These are phyloP conservation scores for Drosophila seguyi DNA, from an alignment of 1,140 invertebrate genomes.

Conservation along the genomic window DNA sequence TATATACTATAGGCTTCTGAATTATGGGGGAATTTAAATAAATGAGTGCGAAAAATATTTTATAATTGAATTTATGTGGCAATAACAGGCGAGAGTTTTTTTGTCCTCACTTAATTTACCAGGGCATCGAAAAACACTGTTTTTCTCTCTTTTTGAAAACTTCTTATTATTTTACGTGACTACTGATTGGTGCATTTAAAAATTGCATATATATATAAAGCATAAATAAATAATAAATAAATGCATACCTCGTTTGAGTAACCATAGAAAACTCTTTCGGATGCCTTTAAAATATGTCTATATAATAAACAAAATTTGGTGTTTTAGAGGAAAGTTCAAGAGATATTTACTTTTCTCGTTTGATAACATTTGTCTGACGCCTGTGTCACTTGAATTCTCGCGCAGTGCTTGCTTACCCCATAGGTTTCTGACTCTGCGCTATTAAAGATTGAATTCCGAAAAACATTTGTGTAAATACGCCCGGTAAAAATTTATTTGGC, in stretches of 20 bases:
- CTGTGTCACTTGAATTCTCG: background rate
- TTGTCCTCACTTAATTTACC: too few relatives aligned
- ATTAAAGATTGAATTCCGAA: conserved; percentile 17
- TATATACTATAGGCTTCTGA: too few relatives aligned
- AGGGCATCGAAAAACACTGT: too few relatives aligned
- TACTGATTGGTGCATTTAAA: too few relatives aligned
- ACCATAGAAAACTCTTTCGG: background rate
- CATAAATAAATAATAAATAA: background rate
- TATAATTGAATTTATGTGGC: too few relatives aligned
- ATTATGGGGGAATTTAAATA: too few relatives aligned
- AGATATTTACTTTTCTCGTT: background rate
- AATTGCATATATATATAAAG: too few relatives aligned
- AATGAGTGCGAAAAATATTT: too few relatives aligned
- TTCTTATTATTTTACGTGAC: too few relatives aligned
- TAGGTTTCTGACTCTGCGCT: conserved; percentile 5
- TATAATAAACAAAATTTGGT: background rate
- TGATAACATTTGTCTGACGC: too few relatives aligned
- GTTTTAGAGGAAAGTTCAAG: background rate
- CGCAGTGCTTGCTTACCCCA: background rate
- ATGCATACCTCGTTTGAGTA: background rate
- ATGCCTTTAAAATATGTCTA: background rate
- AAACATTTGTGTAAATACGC: conserved; percentile 43
- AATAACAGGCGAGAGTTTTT: too few relatives aligned
- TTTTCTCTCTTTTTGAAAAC: too few relatives aligned
- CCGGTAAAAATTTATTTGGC: background rate